Base-by-base conservation (phyloP, 2,113 vertebrate species). In the Boulengeromyrus knoepffleri region DNA sequence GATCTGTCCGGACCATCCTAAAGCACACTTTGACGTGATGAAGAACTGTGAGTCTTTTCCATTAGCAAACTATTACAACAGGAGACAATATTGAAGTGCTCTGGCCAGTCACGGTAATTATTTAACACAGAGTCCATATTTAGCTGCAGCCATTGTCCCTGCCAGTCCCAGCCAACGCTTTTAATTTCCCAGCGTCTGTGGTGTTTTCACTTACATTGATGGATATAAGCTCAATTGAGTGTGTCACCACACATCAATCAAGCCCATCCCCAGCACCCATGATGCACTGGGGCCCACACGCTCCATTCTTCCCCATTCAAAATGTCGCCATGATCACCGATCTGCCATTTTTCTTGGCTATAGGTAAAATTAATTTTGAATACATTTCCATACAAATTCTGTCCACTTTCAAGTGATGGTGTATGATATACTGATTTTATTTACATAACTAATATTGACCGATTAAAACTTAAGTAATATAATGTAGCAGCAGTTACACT, bases 211-310 rank as follows among this genome's bases (percentile, higher is more conserved):
- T 92, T 91, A 88, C 80, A 53, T 58, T 92, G 92, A 94, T 92
- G 89, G 90, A 95, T 95, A 93, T 93, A 89, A 92, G 90, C 91
- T 93, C 93, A 93, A 92, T 91, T 85, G 70, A 58, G 77, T 89
- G 83, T 93, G 92, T 94, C 62, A 94, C 88, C 58, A 39, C 80
- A 92, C 91, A 93, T 94, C 92, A 92, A 94, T 94, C 93, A 94
- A 87, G 70, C 49, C 36, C 85, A 50, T 74, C 70, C 62, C 8
- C 88, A 50, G 88, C 62, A 21, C 90, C 45, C 66, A 92, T 87
- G 90, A 91, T 85, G 91, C 58, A 77, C 52, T 88, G 88, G 92
- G 87, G 85, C 90, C 91, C 83, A 83, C 90, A 46, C 10, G 3
- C 10, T 70, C n/a, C 62, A 84, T 42, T 49, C 91, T 89, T 89